Evolutionary conservation across 1,140 invertebrate genomes (phyloP).

Genomic region (Oryctes rhinoceros): DNA sequence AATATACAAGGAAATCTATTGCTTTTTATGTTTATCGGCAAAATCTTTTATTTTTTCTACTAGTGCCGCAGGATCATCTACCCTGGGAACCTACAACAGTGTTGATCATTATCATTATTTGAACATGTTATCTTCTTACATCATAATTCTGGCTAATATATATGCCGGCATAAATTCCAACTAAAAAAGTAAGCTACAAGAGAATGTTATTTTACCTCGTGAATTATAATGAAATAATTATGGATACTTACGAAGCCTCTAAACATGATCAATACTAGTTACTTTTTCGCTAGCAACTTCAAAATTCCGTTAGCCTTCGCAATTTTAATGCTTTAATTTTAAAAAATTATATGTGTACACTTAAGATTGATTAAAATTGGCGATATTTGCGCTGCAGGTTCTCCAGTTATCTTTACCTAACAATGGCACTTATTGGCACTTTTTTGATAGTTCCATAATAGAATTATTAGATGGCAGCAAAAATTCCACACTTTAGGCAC

Average conservation of each 20-base stretch:
- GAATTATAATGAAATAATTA: not conserved
- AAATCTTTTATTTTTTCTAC: conserved; percentile 73
- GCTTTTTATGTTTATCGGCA: conserved; percentile 73
- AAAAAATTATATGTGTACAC: too few relatives aligned
- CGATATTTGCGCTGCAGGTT: too few relatives aligned
- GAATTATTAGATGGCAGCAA: not conserved
- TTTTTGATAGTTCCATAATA: not conserved
- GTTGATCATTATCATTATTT: conserved; percentile 42
- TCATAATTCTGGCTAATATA: conserved; percentile 85
- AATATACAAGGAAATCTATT: conserved; percentile 56
- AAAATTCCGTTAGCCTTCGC: too few relatives aligned
- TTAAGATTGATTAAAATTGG: too few relatives aligned
- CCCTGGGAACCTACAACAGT: conserved; percentile 75
- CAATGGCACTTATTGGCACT: not conserved
- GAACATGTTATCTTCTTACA: conserved; percentile 63
- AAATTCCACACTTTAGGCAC: not conserved
- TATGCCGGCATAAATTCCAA: conserved; percentile 81
- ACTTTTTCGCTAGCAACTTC: not conserved
- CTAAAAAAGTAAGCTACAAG: conserved; percentile 76
- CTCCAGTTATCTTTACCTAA: not conserved
- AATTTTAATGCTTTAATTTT: too few relatives aligned
- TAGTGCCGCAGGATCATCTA: conserved; percentile 79
- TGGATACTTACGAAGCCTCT: conserved; percentile 55
- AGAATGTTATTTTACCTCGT: conserved; percentile 40
- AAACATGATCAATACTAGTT: conserved; percentile 45